Base-by-base conservation (phyloP, 2,113 vertebrate genomes). In the Fukomys damarensis region DNA sequence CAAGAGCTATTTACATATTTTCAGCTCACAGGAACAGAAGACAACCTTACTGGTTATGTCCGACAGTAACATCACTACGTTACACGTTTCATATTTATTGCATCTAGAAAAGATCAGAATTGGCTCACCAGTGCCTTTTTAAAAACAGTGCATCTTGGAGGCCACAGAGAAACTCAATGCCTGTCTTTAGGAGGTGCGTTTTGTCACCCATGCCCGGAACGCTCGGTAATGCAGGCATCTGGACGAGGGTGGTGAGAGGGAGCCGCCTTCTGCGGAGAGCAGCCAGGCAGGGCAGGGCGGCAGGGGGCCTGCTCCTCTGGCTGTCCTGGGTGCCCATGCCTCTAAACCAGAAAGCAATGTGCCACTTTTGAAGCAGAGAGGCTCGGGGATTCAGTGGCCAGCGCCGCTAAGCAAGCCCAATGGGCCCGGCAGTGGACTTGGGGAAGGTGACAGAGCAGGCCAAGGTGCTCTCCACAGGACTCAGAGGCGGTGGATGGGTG, bases 81-180 rank as follows among this genome's bases (percentile, higher is more conserved):
- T 89, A 97, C 96, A 96, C 88, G 86, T 63, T 90, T 93, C 96
- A 84, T 82, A 97, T 46, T 98, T 98, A 97, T 96, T 98, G 96
- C 97, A 8, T 96, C 77, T 83, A 93, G 83, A 97, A 87, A 97
- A 97, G 96, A 85, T 95, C 86, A 94, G 95, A 89, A 91, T 96
- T 22, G 20, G 85, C 84, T 95, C 46, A 80, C 49, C 56, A 0
- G 0, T 5, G 41, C 89, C 58, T 86, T 63, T 94, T 32, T 72
- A 43, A 63, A 81, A 16, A 22, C 46, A 46, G 52, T 6, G 59
- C 26, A 35, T 86, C 61, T 59, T 11, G 8, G 68, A 68, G 77
- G 41, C 0, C 65, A 30, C 56, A 14, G 41, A 52, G 49, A 80
- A 87, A 68, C 54, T 49, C 43, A 8, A 20, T 6, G 35, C n/a